Base-by-base conservation (phyloP, 2,888 invertebrate species). In the Stenichneumon culpator region DNA sequence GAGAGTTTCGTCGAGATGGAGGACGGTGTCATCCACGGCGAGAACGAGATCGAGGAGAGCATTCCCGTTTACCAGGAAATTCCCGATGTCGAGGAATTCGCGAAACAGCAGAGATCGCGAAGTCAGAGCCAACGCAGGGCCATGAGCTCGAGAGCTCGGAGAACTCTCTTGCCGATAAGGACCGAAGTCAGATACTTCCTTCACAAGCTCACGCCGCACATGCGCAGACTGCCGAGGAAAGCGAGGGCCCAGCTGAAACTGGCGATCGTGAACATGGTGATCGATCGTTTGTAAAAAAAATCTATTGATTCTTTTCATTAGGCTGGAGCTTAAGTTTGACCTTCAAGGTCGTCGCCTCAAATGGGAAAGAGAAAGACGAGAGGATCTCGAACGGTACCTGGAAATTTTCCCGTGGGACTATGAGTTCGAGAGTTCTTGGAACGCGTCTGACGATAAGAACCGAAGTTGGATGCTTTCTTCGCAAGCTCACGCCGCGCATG, bases 251-350 rank as follows among this genome's bases (percentile, higher is more conserved):
- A 91, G 75, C 86, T 94, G 1, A 94, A 94, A 87, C 87, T 94
- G 7, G 90, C 92, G 0, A 93, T 94, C 82, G 93, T 94, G 22
- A 94, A 93, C 73, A 93, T 92, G 90, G 94, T 94, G 47, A 94
- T 94, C 60, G 93, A 93, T 88, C 88, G 89, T 16, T 88, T 94
- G 84, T 94, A 90, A 92, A 74, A 54, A 50, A n/a, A 32, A 32
- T 16, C 16, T 3, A 16, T 6, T 6, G 16, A 32, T 60, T 14
- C 16, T 16, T 25, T 28, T 16, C 1, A 7, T 28, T 25, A 25
- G n/a, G 6, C 60, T 9, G 16, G 25, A 1, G 22, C 7, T 3
- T 22, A 16, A 28, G 32, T 57, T 25, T 25, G 3, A 11, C 11
- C 9, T 22, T 0, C 0, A 22, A 3, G 19, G 25, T 57, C 54